These are phyloP conservation scores for Aldabrachelys gigantea DNA, from an alignment of 2,113 vertebrate species.

Conservation along the genomic window DNA sequence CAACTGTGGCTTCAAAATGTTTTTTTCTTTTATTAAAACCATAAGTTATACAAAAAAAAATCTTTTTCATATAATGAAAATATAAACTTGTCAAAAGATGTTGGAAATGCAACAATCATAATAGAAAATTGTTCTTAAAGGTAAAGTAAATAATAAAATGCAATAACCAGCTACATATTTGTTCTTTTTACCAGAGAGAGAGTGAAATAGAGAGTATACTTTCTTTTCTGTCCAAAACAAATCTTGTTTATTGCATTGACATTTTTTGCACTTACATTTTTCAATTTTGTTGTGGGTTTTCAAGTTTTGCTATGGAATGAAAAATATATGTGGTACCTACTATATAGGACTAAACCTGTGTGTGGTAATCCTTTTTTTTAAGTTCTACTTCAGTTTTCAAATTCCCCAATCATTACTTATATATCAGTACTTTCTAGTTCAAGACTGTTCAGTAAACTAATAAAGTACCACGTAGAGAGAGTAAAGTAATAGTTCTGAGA, in stretches of 20 bases:
- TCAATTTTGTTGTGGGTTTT: not conserved
- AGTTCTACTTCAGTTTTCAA: not conserved
- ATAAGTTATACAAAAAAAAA: constrained; percentile 6
- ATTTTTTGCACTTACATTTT: not conserved
- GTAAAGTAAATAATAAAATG: not conserved
- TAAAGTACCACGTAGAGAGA: not conserved
- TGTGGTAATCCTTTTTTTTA: not conserved
- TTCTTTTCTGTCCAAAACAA: not conserved
- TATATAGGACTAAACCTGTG: not conserved
- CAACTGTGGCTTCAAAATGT: constrained; percentile 39
- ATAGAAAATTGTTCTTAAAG: constrained; percentile 8
- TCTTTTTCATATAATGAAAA: constrained; percentile 13
- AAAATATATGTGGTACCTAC: not conserved
- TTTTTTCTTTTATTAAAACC: constrained; percentile 53
- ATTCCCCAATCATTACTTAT: not conserved
- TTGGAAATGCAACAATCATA: constrained; percentile 14
- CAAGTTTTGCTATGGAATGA: not conserved
- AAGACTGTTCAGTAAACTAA: not conserved
- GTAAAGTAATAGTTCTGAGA: not conserved
- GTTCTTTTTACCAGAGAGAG: not conserved
- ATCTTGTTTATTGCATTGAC: not conserved
- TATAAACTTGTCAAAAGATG: constrained; percentile 35
- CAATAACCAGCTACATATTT: not conserved
- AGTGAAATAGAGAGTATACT: not conserved
- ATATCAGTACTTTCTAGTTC: not conserved